Percentiles rank a stretch among this genome's conserved stretches.
Evolutionary conservation across 2,888 invertebrate species (phyloP).

Genomic region (Aleiodes leptofemur): DNA sequence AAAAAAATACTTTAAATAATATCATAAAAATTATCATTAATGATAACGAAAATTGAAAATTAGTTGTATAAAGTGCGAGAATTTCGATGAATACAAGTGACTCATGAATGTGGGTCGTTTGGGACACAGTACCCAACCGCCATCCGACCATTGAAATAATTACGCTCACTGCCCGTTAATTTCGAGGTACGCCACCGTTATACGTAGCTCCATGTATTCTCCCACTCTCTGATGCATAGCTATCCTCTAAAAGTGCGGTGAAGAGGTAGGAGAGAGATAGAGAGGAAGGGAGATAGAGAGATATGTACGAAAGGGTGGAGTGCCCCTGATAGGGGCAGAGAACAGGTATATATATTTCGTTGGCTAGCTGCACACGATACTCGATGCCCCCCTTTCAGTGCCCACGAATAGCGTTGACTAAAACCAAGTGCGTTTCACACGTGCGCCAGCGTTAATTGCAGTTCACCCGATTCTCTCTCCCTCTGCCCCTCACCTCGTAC

Average conservation of each 20-base stretch:
- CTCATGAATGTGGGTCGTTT: slow-evolving; percentile 54
- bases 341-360: background rate
- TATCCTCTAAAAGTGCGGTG: no score
- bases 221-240: slow-evolving; percentile 38
- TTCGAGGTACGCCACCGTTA: slow-evolving; percentile 67
- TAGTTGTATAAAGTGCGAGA: background rate
- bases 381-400: slow-evolving; percentile 3
- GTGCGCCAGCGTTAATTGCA: slow-evolving; percentile 52
- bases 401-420: slow-evolving; percentile 16
- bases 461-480: slow-evolving; percentile 46
- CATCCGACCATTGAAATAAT: slow-evolving; percentile 70
- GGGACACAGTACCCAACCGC: slow-evolving; percentile 56
- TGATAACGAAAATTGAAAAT: background rate
- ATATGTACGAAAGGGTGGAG: background rate
- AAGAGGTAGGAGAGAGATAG: no score
- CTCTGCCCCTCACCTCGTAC: slow-evolving; percentile 35
- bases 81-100: slow-evolving; percentile 33
- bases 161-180: slow-evolving; percentile 72
- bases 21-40: background rate
- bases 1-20: background rate
- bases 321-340: background rate
- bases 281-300: no score
- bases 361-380: slow-evolving; percentile 32
- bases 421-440: slow-evolving; percentile 52
- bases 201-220: slow-evolving; percentile 49